A percentile compares a stretch with the other conserved stretches of the same genome.
Conservation (phyloP, 2,888 invertebrate species). For the Sympetrum striolatum region DNA sequence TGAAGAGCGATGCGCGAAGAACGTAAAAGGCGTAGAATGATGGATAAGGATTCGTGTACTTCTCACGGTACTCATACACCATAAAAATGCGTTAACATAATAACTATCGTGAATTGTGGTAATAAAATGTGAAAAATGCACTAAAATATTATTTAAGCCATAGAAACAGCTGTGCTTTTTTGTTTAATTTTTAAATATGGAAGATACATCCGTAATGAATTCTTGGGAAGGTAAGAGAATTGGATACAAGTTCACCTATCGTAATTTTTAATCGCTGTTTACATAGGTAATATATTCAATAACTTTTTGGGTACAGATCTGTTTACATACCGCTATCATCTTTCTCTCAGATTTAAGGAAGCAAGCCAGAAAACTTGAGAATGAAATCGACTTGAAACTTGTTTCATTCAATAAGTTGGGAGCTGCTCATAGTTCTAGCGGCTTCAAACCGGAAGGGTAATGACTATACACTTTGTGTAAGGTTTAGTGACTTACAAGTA, state of each 20-base stretch:
- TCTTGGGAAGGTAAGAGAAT: constrained; percentile 12
- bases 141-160: too few relatives aligned
- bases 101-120: too few relatives aligned
- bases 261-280: background rate
- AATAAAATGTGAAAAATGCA: too few relatives aligned
- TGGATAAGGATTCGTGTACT: too few relatives aligned
- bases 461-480: constrained; percentile 45
- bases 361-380: constrained; percentile 91
- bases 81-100: too few relatives aligned
- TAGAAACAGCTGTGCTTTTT: too few relatives aligned
- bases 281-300: background rate
- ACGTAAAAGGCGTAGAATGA: too few relatives aligned
- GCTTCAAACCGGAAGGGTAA: constrained; percentile 51
- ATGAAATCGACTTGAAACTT: constrained; percentile 94
- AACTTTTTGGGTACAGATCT: background rate
- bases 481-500: constrained; percentile 24
- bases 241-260: background rate
- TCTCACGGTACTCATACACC: too few relatives aligned
- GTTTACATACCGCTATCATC: background rate
- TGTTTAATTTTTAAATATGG: background rate
- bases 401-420: constrained; percentile 95
- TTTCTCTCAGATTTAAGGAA: constrained; percentile 79
- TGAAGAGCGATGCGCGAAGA: background rate
- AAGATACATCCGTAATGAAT: background rate
- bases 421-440: constrained; percentile 62